Base-by-base conservation (phyloP, 2,797 vertebrate genomes). In the Leontocebus nigricollis region DNA sequence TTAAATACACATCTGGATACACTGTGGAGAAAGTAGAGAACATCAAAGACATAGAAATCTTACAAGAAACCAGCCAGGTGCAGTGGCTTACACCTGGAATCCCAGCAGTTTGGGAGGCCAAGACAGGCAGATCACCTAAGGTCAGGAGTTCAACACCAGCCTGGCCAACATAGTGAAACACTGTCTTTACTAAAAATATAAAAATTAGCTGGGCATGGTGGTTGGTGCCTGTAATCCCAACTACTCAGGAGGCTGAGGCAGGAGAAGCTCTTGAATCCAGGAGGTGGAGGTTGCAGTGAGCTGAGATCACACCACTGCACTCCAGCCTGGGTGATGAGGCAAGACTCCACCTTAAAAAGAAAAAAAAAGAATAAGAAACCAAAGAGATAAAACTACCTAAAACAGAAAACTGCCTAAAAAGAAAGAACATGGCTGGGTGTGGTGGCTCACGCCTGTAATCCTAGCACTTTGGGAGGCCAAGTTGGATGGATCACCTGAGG, bases 1-100 rank as follows among this genome's bases (percentile, higher is more conserved):
- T 20, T 5, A 70, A 80, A 55, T 61, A 15, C 3, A 26, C 85
- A 70, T 81, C 24, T 24, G 24, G 48, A 17, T 15, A 70, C 48
- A 33, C 13, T 3, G n/a, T 59, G 9, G 84, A 85, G 48, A 76
- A 92, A 94, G 7, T 9, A 44, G 27, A 84, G 44, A 48, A 3
- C 59, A 30, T 72, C 48, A 70, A 50, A 93, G 72, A 77, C 11
- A 3, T 13, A 44, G 90, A 27, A 19, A 44, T 52, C 85, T 88
- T 59, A 75, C 30, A n/a, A n/a, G 33, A 67, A 67, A 67, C 30
- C 0, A 1, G 7, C 15, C 0, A 0, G 61, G 30, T 15, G 0
- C 30, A 17, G 61, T 67, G 61, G 61, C 33, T 67, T 15, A n/a
- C 0, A 0, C 61, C 33, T 67, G 15, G 33, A 67, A 67, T 67